Evolutionary conservation across 1,140 invertebrate species (phyloP).

Genomic region (Pseudobourletiella spinata): DNA sequence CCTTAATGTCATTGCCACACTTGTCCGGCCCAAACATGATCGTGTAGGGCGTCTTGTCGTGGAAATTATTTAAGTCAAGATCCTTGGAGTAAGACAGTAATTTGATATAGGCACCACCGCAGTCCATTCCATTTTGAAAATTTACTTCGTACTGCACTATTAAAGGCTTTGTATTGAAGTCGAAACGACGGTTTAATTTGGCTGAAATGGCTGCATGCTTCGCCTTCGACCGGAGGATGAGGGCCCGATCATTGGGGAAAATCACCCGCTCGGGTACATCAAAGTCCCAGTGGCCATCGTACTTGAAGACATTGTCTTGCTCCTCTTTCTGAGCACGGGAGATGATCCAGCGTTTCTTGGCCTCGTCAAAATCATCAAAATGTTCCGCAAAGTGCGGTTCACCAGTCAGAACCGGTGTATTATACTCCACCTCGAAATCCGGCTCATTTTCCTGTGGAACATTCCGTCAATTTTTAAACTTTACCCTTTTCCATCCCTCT

Average conservation of each 20-base stretch:
- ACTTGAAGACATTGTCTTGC: constrained; percentile 83
- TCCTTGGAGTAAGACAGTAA: constrained; percentile 62
- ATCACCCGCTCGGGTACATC: constrained; percentile 65
- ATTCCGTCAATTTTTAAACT: too few relatives aligned
- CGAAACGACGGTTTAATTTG: constrained; percentile 68
- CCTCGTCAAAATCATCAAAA: constrained; percentile 70
- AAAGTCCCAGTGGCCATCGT: constrained; percentile 79
- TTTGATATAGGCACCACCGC: constrained; percentile 90
- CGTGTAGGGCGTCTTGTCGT: constrained; percentile 93
- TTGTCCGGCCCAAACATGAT: constrained; percentile 99
- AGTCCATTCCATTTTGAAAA: constrained; percentile 91
- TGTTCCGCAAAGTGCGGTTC: constrained; percentile 73
- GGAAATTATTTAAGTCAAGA: constrained; percentile 69
- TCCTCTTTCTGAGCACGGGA: constrained; percentile 91
- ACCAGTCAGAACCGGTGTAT: constrained; percentile 42
- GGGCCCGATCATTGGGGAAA: constrained; percentile 71
- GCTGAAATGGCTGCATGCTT: constrained; percentile 91
- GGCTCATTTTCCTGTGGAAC: constrained; percentile 1
- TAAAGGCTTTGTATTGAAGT: constrained; percentile 77
- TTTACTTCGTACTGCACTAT: constrained; percentile 86
- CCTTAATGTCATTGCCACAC: constrained; percentile 90
- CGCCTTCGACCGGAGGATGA: constrained; percentile 89
- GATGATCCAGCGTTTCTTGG: constrained; percentile 71
- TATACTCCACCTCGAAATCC: constrained; percentile 36
- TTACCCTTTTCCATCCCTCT: too few relatives aligned